Evolutionary conservation across 2,113 vertebrate genomes (phyloP).

Genomic region (Donacobius atricapilla): DNA sequence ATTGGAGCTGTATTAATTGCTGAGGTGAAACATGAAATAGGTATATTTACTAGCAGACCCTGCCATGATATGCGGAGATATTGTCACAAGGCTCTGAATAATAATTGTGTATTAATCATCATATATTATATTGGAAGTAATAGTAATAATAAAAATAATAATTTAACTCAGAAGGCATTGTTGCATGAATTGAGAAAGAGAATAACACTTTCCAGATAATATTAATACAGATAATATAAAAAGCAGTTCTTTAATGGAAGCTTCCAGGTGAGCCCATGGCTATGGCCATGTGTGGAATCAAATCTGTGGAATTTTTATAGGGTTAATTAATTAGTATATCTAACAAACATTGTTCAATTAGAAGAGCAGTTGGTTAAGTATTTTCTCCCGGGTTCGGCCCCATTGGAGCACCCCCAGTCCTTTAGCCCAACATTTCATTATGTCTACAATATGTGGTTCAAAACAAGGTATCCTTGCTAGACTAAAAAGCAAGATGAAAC

Average conservation of each 20-base stretch:
- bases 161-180: neutral
- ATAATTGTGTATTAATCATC: neutral
- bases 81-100: neutral
- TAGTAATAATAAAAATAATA: neutral
- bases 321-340: too few species aligned
- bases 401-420: fast-evolving
- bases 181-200: fast-evolving
- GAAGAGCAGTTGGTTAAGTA: neutral
- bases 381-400: neutral
- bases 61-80: neutral
- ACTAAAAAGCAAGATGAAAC: neutral
- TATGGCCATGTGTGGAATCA: neutral
- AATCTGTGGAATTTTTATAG: neutral
- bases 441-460: too few species aligned
- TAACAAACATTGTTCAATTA: neutral
- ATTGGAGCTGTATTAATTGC: neutral
- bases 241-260: neutral
- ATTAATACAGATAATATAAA: neutral
- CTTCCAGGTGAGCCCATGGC: neutral
- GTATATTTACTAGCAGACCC: neutral
- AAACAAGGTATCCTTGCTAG: neutral
- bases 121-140: neutral
- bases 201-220: neutral
- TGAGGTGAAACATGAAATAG: neutral
- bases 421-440: neutral